Percentiles rank a stretch among this genome's conserved stretches.
Conservation (phyloP, 2,888 invertebrate genomes). For the Saturnia pavonia region DNA sequence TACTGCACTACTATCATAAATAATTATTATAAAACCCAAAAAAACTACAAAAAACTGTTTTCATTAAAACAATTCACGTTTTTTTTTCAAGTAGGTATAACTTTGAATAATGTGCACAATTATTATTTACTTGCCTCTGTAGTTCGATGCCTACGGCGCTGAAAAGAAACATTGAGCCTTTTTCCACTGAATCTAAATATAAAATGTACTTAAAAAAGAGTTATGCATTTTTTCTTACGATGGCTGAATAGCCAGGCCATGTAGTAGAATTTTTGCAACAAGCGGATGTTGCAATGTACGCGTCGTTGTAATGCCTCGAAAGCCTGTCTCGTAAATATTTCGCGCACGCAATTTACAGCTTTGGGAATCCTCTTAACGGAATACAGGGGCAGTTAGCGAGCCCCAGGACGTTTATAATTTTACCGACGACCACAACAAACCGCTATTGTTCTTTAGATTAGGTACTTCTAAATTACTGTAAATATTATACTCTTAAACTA, state of each 20-base stretch:
- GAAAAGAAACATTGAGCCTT: no score
- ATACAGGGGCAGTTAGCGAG: constrained; percentile 75
- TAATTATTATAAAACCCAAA: no score
- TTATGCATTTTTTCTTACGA: neutral
- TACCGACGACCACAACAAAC: constrained; percentile 55
- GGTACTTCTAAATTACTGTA: constrained; percentile 40
- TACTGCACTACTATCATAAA: no score
- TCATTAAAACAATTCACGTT: no score
- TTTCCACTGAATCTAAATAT: neutral
- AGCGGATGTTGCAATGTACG: constrained; percentile 60
- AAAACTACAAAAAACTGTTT: no score
- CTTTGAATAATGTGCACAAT: no score
- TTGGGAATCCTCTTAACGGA: constrained; percentile 79
- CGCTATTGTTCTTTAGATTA: constrained; percentile 55
- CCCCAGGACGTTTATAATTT: constrained; percentile 70
- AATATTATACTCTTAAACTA: constrained; percentile 18
- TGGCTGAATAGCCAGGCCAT: constrained; percentile 25
- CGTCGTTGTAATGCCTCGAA: constrained; percentile 73
- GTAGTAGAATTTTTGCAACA: constrained; percentile 70
- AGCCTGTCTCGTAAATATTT: constrained; percentile 80
- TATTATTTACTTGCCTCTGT: no score
- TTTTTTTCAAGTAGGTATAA: no score
- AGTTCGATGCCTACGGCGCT: no score
- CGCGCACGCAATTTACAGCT: constrained; percentile 77
- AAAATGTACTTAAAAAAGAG: neutral